phyloP scores from a whole-genome alignment of 2,113 vertebrate genomes.

The Bambusicola thoracicus region DNA sequence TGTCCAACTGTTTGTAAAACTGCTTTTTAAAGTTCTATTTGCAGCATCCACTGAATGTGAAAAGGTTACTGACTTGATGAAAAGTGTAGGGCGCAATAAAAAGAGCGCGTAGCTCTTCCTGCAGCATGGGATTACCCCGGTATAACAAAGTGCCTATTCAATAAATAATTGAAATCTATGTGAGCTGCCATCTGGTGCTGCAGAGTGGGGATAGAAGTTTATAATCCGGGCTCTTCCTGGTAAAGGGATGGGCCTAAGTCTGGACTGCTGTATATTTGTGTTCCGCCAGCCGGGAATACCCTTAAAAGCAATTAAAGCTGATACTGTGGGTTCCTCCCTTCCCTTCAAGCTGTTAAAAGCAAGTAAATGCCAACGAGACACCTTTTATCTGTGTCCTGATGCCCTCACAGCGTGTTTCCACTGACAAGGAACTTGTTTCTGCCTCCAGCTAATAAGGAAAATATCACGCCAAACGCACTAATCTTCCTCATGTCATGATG shows the following conservation, averaged over 20 bases:
- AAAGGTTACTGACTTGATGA: slow-evolving; percentile 57
- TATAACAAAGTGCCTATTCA: slow-evolving; percentile 69
- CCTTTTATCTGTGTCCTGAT: slow-evolving; percentile 53
- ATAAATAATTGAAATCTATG: slow-evolving; percentile 70
- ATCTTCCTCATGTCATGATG: slow-evolving; percentile 54
- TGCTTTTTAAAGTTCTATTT: slow-evolving; percentile 1
- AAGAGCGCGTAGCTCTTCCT: slow-evolving; percentile 40
- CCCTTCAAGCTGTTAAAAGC: slow-evolving; percentile 44
- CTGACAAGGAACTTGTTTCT: slow-evolving; percentile 43
- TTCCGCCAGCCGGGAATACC: neutral
- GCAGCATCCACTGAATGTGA: slow-evolving; percentile 31
- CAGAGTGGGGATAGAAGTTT: slow-evolving; percentile 55
- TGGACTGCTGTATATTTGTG: slow-evolving; percentile 20
- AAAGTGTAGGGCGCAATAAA: slow-evolving; percentile 35
- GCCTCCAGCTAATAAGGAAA: slow-evolving; percentile 53
- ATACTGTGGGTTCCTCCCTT: neutral
- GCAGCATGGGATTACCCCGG: slow-evolving; percentile 34
- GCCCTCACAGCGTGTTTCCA: slow-evolving; percentile 41
- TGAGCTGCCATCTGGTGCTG: slow-evolving; percentile 63
- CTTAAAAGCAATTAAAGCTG: slow-evolving; percentile 1
- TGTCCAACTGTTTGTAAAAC: slow-evolving; percentile 56
- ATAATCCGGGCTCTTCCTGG: slow-evolving; percentile 51
- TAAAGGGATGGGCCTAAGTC: slow-evolving; percentile 25
- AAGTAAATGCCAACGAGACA: slow-evolving; percentile 19
- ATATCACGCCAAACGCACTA: slow-evolving; percentile 13